Base-by-base conservation (phyloP, 2,797 vertebrate species). In the Masticophis lateralis region DNA sequence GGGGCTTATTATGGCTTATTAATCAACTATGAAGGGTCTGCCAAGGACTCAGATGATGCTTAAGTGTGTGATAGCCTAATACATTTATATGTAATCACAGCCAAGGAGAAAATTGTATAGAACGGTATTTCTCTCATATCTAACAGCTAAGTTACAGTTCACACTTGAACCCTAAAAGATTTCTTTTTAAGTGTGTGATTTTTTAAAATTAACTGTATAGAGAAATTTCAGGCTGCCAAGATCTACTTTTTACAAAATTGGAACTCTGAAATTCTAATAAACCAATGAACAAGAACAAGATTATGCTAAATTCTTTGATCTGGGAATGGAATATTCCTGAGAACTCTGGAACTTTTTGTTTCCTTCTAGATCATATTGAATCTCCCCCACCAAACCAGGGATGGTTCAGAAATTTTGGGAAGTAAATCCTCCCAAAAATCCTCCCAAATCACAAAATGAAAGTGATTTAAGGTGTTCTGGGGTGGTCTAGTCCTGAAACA, bases 1-100 rank as follows among this genome's bases (percentile, higher is more conserved):
- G 97, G 97, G 96, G 97, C 98, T 92, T 94, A 12, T 91, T 93
- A 91, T 0, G 47, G 89, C 93, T 95, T 93, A 88, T 96, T 95
- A 94, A 94, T 95, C 86, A n/a, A 86, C 86, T 66, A 28, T 0
- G 86, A 27, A 0, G 0, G 27, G 10, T 55, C 32, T 88, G 95
- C 94, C 97, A 91, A 37, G 16, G n/a, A 97, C 93, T 94, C 96
- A 89, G 97, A 55, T 96, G 90, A 59, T 86, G 66, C 61, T 96
- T 95, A 92, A 92, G 69, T 92, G 37, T 93, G 47, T 88, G 55
- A 93, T 95, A 93, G 6, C 37, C 92, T 90, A 90, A 90, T 6
- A 87, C 86, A 69, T 79, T 32, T 32, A 93, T 94, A 43, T 83
- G 88, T 60, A 93, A 94, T 88, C 0, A 0, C n/a, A 92, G 59